Evolutionary conservation across 2,888 invertebrate genomes (phyloP), one percentile per base, ranked within the genome.

Genomic region (Portevinia maculata): DNA sequence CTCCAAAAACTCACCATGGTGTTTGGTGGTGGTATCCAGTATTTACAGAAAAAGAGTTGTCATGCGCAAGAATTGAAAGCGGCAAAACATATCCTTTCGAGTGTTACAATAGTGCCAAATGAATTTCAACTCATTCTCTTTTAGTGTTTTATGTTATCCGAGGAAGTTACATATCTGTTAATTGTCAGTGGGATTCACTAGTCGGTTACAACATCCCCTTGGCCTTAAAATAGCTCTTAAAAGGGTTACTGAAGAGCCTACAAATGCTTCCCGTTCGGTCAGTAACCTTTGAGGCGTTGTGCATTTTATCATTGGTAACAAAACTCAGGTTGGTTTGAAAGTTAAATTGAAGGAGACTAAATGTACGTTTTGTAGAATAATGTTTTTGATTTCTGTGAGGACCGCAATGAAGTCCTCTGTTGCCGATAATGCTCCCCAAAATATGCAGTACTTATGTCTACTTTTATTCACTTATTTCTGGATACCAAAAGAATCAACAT

Each of bases 221-320:
- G 48, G 32, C 30, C 46, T 64, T 50, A 52, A 78, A 64, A 62
- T 78, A 55, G 34, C 70, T 78, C 62, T 70, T 70, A 57, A 78
- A 57, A 6, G 1, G 9, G 50, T 39, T 70, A 30, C 34, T 48
- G 53, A 60, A 76, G 53, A 67, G 65, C 55, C 53, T 46, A 46
- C 17, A 46, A 30, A n/a, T 37, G n/a, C 41, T 21, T 28, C 48
- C 39, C 17, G 28, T 2, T 50, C 39, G 70, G 70, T 62, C 62
- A 70, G 46, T 70, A 48, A 70, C 62, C 76, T 70, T 17, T 32
- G 32, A 44, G 17, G 55, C 15, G 39, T 44, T 60, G n/a, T 60
- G 39, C 39, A 64, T 64, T 55, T 73, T 55, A 15, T 13, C 39
- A 6, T 34, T n/a, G 6, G 34, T 2, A 34, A 5, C 9, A 1